Conservation (phyloP, 2,888 invertebrate species). For the Stramonita haemastoma region DNA sequence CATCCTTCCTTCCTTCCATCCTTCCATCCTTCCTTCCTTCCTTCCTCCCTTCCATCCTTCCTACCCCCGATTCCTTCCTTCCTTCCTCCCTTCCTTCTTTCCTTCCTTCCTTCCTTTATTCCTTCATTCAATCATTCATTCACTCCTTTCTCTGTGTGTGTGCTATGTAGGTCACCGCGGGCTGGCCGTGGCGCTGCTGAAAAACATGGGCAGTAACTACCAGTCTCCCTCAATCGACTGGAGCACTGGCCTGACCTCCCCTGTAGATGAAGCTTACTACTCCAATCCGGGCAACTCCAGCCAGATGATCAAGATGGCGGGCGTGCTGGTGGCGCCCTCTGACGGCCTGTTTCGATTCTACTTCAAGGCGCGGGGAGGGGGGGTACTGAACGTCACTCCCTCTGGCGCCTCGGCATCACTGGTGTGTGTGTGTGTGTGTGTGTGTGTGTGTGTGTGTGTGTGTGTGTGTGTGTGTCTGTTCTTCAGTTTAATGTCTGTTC, state of each 20-base stretch:
- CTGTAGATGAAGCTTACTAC: slow-evolving; percentile 55
- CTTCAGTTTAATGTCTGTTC: too few species aligned
- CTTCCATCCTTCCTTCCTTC: too few species aligned
- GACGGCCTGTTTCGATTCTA: slow-evolving; percentile 59
- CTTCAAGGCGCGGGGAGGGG: slow-evolving; percentile 59
- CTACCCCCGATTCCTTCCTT: neutral
- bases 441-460: too few species aligned
- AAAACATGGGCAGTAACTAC: neutral
- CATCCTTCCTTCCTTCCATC: too few species aligned
- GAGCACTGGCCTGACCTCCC: slow-evolving; percentile 23
- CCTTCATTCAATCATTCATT: neutral
- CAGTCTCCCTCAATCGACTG: neutral
- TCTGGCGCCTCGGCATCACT: neutral
- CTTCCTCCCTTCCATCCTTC: too few species aligned
- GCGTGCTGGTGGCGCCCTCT: slow-evolving; percentile 61
- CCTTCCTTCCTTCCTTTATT: too few species aligned
- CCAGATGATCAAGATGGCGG: slow-evolving; percentile 56
- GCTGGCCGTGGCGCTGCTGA: neutral
- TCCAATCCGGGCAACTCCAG: slow-evolving; percentile 45
- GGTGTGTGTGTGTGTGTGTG: neutral
- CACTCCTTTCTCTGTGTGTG: neutral
- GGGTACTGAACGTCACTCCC: slow-evolving; percentile 52
- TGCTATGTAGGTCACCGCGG: slow-evolving; percentile 5
- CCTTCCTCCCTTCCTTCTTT: neutral
- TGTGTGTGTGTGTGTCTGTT: too few species aligned